phyloP scores from a whole-genome alignment of 2,113 vertebrate species.

The Sterrhoptilus dennistouni region DNA sequence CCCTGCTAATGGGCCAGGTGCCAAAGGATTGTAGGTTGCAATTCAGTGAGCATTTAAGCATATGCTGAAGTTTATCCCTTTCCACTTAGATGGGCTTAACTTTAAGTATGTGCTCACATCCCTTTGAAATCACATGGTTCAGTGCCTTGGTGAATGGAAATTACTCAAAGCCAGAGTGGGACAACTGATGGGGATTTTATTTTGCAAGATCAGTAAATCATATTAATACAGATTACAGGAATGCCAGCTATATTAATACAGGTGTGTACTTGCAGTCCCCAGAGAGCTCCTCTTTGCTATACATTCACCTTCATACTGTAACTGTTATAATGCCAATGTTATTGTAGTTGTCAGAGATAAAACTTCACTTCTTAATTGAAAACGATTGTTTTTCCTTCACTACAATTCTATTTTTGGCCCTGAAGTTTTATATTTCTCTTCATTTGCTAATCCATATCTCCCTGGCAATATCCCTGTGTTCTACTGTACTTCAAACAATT shows the following conservation, averaged over 20 bases:
- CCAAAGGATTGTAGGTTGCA: not conserved
- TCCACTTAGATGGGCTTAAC: not conserved
- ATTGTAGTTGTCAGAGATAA: not conserved
- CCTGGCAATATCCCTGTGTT: not conserved
- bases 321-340: not conserved
- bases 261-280: not conserved
- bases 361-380: not conserved
- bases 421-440: not conserved
- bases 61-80: not conserved
- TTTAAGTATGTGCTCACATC: conserved; percentile 4
- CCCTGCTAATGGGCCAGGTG: not conserved
- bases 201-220: not conserved
- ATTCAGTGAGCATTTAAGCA: not conserved
- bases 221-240: not conserved
- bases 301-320: not conserved
- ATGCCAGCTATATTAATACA: not conserved
- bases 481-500: not conserved
- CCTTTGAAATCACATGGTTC: not conserved
- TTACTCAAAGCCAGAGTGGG: not conserved
- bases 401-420: not conserved
- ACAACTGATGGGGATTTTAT: not conserved
- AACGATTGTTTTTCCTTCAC: not conserved
- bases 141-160: not conserved
- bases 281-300: not conserved
- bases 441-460: not conserved